Evolutionary conservation across 1,140 invertebrate genomes (phyloP).

Genomic region (Cherax quadricarinatus): DNA sequence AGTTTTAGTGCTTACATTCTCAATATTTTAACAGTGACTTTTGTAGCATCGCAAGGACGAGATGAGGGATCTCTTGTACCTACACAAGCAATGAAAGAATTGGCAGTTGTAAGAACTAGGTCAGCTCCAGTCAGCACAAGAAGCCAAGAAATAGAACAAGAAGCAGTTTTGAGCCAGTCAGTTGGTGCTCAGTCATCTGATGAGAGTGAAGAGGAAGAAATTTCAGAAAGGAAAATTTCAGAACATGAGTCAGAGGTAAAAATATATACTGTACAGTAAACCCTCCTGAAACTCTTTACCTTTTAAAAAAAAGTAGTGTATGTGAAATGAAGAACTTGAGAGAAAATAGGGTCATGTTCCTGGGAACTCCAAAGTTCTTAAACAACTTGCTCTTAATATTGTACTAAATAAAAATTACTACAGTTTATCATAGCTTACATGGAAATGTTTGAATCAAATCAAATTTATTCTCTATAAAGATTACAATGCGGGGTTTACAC

Average conservation of each 20-base stretch:
- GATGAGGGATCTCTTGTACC: neutral
- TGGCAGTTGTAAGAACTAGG: slow-evolving; percentile 47
- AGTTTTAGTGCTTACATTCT: neutral
- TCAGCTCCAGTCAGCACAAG: slow-evolving; percentile 33
- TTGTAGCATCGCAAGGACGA: slow-evolving; percentile 33
- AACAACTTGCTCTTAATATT: too few species aligned
- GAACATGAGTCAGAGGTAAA: slow-evolving; percentile 30
- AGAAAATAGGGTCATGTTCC: too few species aligned
- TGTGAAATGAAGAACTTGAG: too few species aligned
- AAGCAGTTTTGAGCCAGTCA: neutral
- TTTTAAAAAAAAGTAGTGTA: too few species aligned
- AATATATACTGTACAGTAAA: neutral
- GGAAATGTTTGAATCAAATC: too few species aligned
- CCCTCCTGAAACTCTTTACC: too few species aligned
- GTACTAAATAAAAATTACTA: too few species aligned
- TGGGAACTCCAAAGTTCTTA: too few species aligned
- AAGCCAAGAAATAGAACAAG: neutral
- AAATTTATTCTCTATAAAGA: too few species aligned
- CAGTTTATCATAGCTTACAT: too few species aligned
- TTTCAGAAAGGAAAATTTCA: slow-evolving; percentile 29
- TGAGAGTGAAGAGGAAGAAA: slow-evolving; percentile 53
- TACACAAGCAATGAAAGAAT: slow-evolving; percentile 48
- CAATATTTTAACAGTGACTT: slow-evolving; percentile 30
- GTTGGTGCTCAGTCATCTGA: slow-evolving; percentile 29
- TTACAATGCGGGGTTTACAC: too few species aligned